Base-by-base conservation (phyloP, 2,113 vertebrate genomes). In the Onychorhynchus coronatus region DNA sequence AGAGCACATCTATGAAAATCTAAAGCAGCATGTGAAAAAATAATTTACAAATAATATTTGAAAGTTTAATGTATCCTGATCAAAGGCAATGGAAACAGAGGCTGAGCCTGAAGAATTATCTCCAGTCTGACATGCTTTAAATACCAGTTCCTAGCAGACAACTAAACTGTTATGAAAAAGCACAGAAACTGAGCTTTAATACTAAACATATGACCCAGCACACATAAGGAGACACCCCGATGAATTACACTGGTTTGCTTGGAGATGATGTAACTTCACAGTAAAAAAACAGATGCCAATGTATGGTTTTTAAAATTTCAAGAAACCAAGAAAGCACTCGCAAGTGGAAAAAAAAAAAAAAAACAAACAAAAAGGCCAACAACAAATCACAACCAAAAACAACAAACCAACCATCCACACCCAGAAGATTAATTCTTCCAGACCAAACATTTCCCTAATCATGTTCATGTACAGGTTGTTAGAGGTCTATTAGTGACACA, bases 21-120 rank as follows among this genome's bases (percentile, higher is more conserved):
- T 47, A 88, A 88, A 89, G 61, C 33, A 84, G 37, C 39, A 86
- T 1, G 4, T 41, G 68, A 84, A 89, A 93, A 84, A 71, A 46
- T 20, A 52, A 75, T 61, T 85, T 70, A 58, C 46, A 92, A 88
- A 63, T 82, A 88, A 37, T 95, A 93, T 86, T 72, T 86, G 39
- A 83, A 67, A 72, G 44, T n/a, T 10, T 23, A 93, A 92, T 12
- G 20, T 16, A 53, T 74, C 19, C 12, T 87, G 83, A 96, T 96
- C 91, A 97, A 97, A 96, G 88, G 42, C 95, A 86, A 33, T 77
- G 68, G 59, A 93, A 96, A 88, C 21, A 12, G 77, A 79, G 83
- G 52, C 67, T 94, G 70, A 87, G 75, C 41, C 42, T 93, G 67
- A 93, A 88, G 75, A 93, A 83, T 84, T 92, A 77, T n/a, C 75